Evolutionary conservation across 1,140 invertebrate genomes (phyloP).

Genomic region (Propsilocerus akamusi): DNA sequence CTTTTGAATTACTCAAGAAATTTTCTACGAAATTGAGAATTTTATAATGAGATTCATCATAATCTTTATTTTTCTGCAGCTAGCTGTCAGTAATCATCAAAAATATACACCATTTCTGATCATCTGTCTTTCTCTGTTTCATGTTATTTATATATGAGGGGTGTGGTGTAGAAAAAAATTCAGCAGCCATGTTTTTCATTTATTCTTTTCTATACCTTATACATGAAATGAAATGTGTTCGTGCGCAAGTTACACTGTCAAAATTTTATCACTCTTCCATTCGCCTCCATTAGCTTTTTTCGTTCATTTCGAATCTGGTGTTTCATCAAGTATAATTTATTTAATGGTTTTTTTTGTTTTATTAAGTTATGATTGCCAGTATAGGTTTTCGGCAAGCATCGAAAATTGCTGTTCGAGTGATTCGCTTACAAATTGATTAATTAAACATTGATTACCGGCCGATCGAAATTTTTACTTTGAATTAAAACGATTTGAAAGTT

Average conservation of each 20-base stretch:
- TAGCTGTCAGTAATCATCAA: neutral
- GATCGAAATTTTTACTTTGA: too few relatives aligned
- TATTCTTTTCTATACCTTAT: neutral
- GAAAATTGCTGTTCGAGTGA: neutral
- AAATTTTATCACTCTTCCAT: too few relatives aligned
- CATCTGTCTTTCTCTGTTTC: neutral
- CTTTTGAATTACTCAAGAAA: too few relatives aligned
- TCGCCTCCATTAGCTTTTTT: too few relatives aligned
- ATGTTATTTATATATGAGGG: too few relatives aligned
- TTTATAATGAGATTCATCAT: too few relatives aligned
- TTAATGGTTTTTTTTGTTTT: too few relatives aligned
- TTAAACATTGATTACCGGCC: neutral
- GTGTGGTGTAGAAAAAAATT: neutral
- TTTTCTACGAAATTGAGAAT: too few relatives aligned
- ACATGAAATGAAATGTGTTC: neutral
- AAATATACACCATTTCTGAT: neutral
- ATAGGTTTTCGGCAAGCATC: neutral
- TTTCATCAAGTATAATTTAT: too few relatives aligned
- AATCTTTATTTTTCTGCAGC: too few relatives aligned
- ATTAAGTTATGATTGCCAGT: neutral
- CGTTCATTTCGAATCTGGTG: too few relatives aligned
- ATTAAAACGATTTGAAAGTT: too few relatives aligned
- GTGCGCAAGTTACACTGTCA: neutral
- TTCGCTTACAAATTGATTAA: slow-evolving; percentile 2
- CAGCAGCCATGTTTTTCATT: neutral